Base-by-base conservation (phyloP, 1,140 invertebrate genomes). In the Halyomorpha halys region DNA sequence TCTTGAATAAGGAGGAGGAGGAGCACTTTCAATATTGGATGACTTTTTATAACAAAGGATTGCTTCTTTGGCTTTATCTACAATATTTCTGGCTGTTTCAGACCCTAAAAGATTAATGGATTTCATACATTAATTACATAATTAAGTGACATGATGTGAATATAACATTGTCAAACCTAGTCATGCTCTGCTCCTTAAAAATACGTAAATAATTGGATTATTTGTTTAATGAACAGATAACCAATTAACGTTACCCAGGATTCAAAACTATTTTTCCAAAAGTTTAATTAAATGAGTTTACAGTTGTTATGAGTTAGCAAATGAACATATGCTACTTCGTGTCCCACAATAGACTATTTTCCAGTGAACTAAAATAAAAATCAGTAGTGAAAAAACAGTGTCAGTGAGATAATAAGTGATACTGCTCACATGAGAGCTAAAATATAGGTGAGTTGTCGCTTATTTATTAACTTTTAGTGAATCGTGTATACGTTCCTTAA, bases 21-120 rank as follows among this genome's bases (percentile, higher is more conserved):
- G 62, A 19, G 62, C 45, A n/a, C 62, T 44, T 63, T 63, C 25
- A 53, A 14, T 44, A 21, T 60, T 18, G n/a, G 19, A 27, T 16
- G 62, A 54, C 13, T 51, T 51, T 34, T 44, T 59, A 60, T 65
- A 65, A 25, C 39, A 49, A 19, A 39, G 44, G 6, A 65, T 34
- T 19, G 21, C 23, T 59, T 65, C 63, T 65, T 59, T 65, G 3
- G 63, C 34, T 21, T 34, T 59, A n/a, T 45, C 16, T 13, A 65
- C 63, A 39, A 30, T 49, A 18, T 60, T 44, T n/a, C 30, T 59
- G 8, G 63, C 63, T 9, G 25, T 19, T 27, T 65, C 63, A 23
- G 61, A 51, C 3, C 61, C 61, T 63, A 34, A 63, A 63, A 63
- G 11, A 13, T 23, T 1, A 3, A 56, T 23, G 9, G 2, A 56